Evolutionary conservation across 2,797 vertebrate genomes (phyloP).

Genomic region (Macropodus opercularis): DNA sequence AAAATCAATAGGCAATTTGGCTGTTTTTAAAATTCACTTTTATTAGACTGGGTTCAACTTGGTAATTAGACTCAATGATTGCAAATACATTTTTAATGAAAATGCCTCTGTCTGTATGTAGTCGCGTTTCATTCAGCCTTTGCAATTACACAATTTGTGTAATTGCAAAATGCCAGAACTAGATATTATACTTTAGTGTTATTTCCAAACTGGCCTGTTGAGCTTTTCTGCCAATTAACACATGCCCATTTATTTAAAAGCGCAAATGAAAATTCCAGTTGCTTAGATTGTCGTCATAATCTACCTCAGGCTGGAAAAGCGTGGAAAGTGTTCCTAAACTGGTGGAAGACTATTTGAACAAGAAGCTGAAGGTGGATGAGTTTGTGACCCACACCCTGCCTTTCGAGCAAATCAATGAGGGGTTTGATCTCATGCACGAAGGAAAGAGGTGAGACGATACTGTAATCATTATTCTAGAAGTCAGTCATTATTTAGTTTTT

Average conservation of each 20-base stretch:
- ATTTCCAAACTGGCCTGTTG: not conserved
- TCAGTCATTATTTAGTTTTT: not conserved
- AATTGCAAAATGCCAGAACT: not conserved
- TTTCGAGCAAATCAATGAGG: conserved; percentile 92
- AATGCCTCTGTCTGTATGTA: not conserved
- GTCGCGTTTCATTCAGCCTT: not conserved
- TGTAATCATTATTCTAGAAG: not conserved
- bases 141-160: not conserved
- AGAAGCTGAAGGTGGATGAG: conserved; percentile 96
- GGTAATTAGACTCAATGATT: not conserved
- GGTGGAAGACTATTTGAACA: conserved; percentile 92
- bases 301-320: conserved; percentile 93
- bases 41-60: not conserved
- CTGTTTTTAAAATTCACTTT: not conserved
- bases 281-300: not conserved
- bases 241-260: not conserved
- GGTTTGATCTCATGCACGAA: conserved; percentile 92
- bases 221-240: not conserved
- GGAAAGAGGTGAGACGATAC: conserved; percentile 86
- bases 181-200: not conserved
- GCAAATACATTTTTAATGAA: not conserved
- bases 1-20: not conserved
- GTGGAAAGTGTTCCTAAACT: conserved; percentile 92
- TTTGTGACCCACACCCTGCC: conserved; percentile 92
- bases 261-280: not conserved